Evolutionary conservation across 35 echinoderm and acorn worm genomes (phyloP), one percentile per base, ranked within the genome.

Genomic region (Apostichopus californicus): DNA sequence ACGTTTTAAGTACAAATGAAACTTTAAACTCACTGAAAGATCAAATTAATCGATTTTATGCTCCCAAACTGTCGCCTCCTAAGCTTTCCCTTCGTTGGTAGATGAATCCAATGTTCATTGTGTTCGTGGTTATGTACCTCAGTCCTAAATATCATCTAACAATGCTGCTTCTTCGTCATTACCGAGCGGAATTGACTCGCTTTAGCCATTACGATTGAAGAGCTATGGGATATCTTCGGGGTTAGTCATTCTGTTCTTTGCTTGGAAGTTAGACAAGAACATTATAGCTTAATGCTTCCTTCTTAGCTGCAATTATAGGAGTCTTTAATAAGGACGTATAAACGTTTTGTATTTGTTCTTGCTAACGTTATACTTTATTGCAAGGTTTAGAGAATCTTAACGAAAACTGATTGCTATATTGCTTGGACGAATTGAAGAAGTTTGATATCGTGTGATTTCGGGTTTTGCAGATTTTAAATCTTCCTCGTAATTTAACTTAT

Each of bases 1-100:
- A 83, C 80, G 55, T 55, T 83, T 55, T 83, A 83, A 55, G 80
- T 34, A 56, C 80, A 83, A 83, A 83, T 83, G 80, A 56, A 83
- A 83, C 80, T 55, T 83, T 83, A 83, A 83, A 83, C 80, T 83
- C 80, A 20, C 8, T 56, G 80, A 56, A 34, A 83, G 55, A 53
- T 55, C 24, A 83, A 83, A 53, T 83, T 53, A 83, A 53, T 55
- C 25, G 52, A 55, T 83, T 83, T 83, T 18, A 55, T 17, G 46
- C 80, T 56, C 80, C 34, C 14, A 46, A 83, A 83, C 25, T 83
- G 17, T 56, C 53, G 55, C 14, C 55, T 83, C 55, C 46, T 53
- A 68, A 10, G 11, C 64, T 11, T 68, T 68, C 18, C 1, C 64
- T 14, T 68, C 11, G 11, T 68, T 68, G 18, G 18, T 68, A 18